phyloP scores from a whole-genome alignment of 2,888 invertebrate species.

The Ornithoptera alexandrae region DNA sequence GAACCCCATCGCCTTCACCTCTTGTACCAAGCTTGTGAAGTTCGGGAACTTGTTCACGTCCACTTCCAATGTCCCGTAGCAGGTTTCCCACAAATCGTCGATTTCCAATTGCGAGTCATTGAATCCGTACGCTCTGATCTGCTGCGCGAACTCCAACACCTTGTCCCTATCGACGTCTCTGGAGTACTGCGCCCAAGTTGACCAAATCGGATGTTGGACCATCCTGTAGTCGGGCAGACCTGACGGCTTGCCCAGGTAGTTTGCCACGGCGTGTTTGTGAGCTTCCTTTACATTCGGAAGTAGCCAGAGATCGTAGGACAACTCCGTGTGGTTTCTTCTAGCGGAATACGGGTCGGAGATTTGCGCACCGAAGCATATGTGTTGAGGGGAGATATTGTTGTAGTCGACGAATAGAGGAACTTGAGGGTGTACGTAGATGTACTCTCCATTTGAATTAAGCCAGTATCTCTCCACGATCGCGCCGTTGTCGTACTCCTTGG shows the following conservation, averaged over 20 bases:
- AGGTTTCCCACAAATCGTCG: conserved; percentile 92
- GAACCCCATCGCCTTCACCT: conserved; percentile 83
- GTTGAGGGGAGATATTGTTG: conserved; percentile 74
- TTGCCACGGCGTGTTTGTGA: conserved; percentile 81
- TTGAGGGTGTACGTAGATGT: conserved; percentile 81
- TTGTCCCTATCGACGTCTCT: conserved; percentile 80
- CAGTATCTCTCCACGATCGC: conserved; percentile 84
- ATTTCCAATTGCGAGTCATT: conserved; percentile 89
- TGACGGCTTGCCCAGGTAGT: conserved; percentile 82
- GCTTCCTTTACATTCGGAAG: conserved; percentile 79
- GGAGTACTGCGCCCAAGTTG: conserved; percentile 90
- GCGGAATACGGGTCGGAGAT: conserved; percentile 78
- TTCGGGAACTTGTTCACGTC: conserved; percentile 85
- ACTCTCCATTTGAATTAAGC: conserved; percentile 86
- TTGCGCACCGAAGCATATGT: conserved; percentile 80
- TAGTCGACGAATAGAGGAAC: conserved; percentile 87
- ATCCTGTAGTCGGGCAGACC: conserved; percentile 83
- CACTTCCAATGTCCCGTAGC: conserved; percentile 89
- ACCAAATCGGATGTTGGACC: conserved; percentile 91
- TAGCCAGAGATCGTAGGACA: conserved; percentile 82
- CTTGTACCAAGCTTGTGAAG: conserved; percentile 79
- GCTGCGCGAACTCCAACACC: conserved; percentile 82
- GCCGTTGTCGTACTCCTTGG: conserved; percentile 75
- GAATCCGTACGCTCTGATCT: conserved; percentile 83
- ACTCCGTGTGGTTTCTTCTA: conserved; percentile 52